phyloP scores from a whole-genome alignment of 2,888 invertebrate species.

The Drepanosiphum platanoidis region DNA sequence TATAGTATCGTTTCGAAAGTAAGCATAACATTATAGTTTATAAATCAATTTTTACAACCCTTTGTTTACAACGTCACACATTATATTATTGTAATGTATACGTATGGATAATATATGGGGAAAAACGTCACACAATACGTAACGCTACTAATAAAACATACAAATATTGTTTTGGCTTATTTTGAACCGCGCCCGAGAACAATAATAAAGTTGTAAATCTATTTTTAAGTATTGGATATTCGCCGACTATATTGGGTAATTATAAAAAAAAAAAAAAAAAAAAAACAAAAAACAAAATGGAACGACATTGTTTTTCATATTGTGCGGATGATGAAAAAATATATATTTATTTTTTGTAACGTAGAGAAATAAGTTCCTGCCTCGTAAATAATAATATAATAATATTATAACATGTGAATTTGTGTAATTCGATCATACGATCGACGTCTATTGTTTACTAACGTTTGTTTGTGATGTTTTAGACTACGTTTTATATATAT shows the following conservation, averaged over 20 bases:
- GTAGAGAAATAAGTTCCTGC: slow-evolving; percentile 15
- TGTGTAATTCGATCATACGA: neutral
- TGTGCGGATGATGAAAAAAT: neutral
- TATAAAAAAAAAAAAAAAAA: neutral
- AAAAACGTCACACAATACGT: neutral
- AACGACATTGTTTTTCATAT: slow-evolving; percentile 1
- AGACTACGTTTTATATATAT: neutral
- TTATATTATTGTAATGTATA: too few relatives aligned
- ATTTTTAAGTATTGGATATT: slow-evolving; percentile 17
- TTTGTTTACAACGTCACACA: neutral
- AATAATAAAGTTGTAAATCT: slow-evolving; percentile 9
- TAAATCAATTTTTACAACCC: neutral
- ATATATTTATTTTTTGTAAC: slow-evolving; percentile 15
- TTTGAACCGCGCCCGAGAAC: neutral
- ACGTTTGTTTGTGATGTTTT: slow-evolving; percentile 12
- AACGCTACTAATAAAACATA: neutral
- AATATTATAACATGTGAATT: too few relatives aligned
- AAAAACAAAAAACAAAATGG: neutral
- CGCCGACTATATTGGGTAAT: neutral
- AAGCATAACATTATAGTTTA: neutral
- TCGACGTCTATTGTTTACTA: neutral
- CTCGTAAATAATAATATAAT: too few relatives aligned
- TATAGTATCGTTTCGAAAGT: neutral
- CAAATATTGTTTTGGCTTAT: neutral
- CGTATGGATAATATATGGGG: neutral